These are phyloP conservation scores for Scaptomyza hsui DNA, from an alignment of 1,140 invertebrate species.

Conservation along the genomic window DNA sequence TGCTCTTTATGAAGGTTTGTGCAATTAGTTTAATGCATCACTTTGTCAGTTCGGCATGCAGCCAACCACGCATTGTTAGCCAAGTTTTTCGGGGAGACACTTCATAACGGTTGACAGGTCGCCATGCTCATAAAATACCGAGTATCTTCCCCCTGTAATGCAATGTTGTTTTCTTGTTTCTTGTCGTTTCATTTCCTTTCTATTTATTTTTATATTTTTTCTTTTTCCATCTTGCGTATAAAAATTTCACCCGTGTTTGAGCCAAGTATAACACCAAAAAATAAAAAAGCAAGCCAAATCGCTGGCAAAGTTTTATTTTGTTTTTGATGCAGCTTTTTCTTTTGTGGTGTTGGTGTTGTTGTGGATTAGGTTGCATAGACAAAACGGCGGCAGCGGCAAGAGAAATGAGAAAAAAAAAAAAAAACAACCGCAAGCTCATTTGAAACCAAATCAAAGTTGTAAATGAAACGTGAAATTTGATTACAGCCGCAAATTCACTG, in stretches of 20 bases:
- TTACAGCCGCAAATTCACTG: slow-evolving; percentile 59
- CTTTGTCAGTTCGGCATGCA: slow-evolving; percentile 63
- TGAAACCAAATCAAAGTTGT: slow-evolving; percentile 56
- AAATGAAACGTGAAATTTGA: slow-evolving; percentile 70
- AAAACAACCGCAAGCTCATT: background rate
- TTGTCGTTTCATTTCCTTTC: background rate
- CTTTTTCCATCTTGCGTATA: slow-evolving; percentile 12
- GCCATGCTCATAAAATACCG: slow-evolving; percentile 15
- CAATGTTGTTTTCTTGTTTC: slow-evolving; percentile 34
- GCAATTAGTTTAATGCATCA: slow-evolving; percentile 76
- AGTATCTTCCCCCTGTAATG: slow-evolving; percentile 13
- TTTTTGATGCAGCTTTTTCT: slow-evolving; percentile 33
- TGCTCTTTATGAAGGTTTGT: slow-evolving; percentile 27
- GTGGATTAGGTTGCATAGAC: slow-evolving; percentile 51
- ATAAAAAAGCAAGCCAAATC: slow-evolving; percentile 29
- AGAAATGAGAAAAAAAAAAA: slow-evolving; percentile 5
- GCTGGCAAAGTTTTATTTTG: slow-evolving; percentile 45
- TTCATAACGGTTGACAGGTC: slow-evolving; percentile 58
- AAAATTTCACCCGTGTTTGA: slow-evolving; percentile 36
- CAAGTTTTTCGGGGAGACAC: slow-evolving; percentile 54
- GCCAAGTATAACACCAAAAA: slow-evolving; percentile 21
- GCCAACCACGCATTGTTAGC: slow-evolving; percentile 54
- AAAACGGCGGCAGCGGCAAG: slow-evolving; percentile 53
- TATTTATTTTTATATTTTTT: slow-evolving; percentile 8
- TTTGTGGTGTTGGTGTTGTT: slow-evolving; percentile 48